Conservation (phyloP, 2,113 vertebrate species). For the Gasterosteus aculeatus region DNA sequence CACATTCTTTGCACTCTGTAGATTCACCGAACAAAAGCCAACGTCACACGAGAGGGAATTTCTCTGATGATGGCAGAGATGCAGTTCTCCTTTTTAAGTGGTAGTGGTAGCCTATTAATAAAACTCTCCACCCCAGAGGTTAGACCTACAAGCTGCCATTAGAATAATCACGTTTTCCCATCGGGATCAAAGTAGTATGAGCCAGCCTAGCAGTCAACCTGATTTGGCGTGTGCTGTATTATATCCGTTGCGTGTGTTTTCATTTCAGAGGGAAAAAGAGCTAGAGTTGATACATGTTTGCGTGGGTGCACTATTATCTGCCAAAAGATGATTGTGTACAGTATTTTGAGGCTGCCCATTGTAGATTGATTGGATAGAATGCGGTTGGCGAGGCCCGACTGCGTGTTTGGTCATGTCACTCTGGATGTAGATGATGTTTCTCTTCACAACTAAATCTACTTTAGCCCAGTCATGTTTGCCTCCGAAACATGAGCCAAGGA, state of each 20-base stretch:
- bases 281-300: conserved; percentile 66
- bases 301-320: conserved; percentile 57
- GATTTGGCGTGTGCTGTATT: conserved; percentile 22
- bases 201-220: conserved; percentile 45
- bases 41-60: conserved; percentile 56
- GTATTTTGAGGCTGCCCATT: conserved; percentile 18
- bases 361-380: conserved; percentile 67
- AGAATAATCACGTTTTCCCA: conserved; percentile 60
- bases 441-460: conserved; percentile 61
- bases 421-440: conserved; percentile 50
- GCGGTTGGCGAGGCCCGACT: conserved; percentile 45
- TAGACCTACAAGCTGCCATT: conserved; percentile 42
- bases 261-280: conserved; percentile 35
- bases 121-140: conserved; percentile 38
- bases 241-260: conserved; percentile 41
- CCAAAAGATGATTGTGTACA: conserved; percentile 48
- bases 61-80: conserved; percentile 53
- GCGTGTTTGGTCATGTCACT: conserved; percentile 61
- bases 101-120: conserved; percentile 53
- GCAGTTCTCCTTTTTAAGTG: conserved; percentile 37
- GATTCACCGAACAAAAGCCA: conserved; percentile 42
- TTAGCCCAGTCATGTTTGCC: conserved; percentile 55
- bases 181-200: conserved; percentile 51
- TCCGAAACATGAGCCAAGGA: conserved; percentile 58
- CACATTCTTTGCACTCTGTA: conserved; percentile 9